These are phyloP conservation scores for Eleutherodactylus coqui DNA, from an alignment of 2,797 vertebrate species.

Conservation along the genomic window DNA sequence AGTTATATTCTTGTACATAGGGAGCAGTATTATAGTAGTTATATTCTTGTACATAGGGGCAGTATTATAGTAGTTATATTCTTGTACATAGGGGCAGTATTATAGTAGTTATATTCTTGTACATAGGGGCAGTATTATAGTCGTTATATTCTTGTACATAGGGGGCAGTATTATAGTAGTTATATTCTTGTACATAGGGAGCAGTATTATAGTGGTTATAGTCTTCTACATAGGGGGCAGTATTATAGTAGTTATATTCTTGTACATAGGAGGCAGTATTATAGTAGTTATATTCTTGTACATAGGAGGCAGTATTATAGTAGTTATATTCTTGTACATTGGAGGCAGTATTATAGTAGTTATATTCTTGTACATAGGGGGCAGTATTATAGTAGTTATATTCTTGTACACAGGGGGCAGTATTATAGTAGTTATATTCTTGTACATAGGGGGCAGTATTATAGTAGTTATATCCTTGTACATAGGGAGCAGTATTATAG, in stretches of 20 bases:
- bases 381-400: no score
- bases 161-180: neutral
- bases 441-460: neutral
- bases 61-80: conserved; percentile 16
- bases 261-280: neutral
- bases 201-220: neutral
- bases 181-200: neutral
- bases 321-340: conserved; percentile 15
- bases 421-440: no score
- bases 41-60: conserved; percentile 17
- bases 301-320: conserved; percentile 11
- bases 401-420: no score
- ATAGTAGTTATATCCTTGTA: conserved; percentile 11
- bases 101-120: no score
- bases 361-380: neutral
- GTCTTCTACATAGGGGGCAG: neutral
- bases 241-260: conserved; percentile 13
- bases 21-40: conserved; percentile 9
- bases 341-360: conserved; percentile 16
- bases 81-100: neutral
- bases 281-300: conserved; percentile 19
- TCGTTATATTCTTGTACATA: neutral
- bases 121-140: no score
- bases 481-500: conserved; percentile 4
- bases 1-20: conserved; percentile 15